Conservation (phyloP, 2,797 vertebrate species). For the Acrossocheilus fasciatus region DNA sequence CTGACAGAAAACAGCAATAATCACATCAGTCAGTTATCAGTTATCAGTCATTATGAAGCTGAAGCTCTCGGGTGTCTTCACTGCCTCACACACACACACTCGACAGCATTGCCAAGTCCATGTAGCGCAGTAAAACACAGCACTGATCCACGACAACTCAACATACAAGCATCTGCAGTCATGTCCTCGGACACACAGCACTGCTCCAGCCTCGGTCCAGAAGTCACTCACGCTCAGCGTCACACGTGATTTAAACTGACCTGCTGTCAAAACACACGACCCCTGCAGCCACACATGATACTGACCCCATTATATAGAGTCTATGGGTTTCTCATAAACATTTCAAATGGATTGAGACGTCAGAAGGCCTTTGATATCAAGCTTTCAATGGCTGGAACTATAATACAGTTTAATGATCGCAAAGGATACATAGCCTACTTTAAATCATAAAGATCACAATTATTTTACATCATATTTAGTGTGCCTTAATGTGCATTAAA, state of each 20-base stretch:
- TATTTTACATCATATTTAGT: not conserved
- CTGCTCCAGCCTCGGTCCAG: not conserved
- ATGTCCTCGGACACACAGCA: not conserved
- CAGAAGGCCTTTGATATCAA: not conserved
- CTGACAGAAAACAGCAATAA: not conserved
- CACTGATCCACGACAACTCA: not conserved
- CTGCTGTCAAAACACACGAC: not conserved
- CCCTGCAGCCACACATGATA: not conserved
- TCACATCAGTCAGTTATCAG: not conserved
- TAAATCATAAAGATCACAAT: not conserved
- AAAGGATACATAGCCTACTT: not conserved
- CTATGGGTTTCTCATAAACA: not conserved
- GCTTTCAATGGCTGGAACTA: not conserved
- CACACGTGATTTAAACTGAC: not conserved
- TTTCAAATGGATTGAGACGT: not conserved
- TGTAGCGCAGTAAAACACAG: not conserved
- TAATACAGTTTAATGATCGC: not conserved
- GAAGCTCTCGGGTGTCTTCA: not conserved
- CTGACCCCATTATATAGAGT: not conserved
- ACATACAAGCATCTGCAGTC: not conserved
- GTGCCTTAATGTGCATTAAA: not conserved
- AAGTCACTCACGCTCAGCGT: constrained; percentile 18
- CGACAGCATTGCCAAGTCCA: not conserved
- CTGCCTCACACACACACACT: not conserved
- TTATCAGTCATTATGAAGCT: not conserved